Conservation (phyloP, 2,113 vertebrate genomes). For the Alosa alosa region DNA sequence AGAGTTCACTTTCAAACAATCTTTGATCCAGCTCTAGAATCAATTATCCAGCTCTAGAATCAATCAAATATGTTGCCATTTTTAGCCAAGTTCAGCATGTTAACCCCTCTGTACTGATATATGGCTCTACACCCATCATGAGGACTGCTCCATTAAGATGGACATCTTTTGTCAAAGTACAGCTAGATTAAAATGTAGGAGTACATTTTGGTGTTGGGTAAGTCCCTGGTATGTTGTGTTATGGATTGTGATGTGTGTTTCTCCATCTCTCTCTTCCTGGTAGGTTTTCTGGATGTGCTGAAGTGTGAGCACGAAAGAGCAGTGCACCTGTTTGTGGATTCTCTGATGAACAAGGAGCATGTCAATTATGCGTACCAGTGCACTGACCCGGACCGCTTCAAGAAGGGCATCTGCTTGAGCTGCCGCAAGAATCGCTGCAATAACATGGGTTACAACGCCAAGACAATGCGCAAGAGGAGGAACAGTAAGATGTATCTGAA, state of each 20-base stretch:
- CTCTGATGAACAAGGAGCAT: slow-evolving; percentile 87
- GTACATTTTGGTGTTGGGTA: neutral
- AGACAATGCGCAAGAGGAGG: slow-evolving; percentile 78
- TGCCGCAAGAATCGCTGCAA: slow-evolving; percentile 96
- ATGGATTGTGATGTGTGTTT: neutral
- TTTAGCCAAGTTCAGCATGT: too few species aligned
- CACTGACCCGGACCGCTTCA: slow-evolving; percentile 84
- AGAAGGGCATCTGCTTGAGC: slow-evolving; percentile 95
- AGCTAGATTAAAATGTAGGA: neutral
- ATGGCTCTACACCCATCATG: neutral
- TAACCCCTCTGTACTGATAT: neutral
- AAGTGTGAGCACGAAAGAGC: slow-evolving; percentile 92
- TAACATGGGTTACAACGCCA: slow-evolving; percentile 87
- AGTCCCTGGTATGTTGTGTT: neutral
- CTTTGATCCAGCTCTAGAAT: too few species aligned
- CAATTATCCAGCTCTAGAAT: neutral
- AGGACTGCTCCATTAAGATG: neutral
- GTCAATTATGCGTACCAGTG: slow-evolving; percentile 92
- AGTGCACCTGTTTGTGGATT: slow-evolving; percentile 92
- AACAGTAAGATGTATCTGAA: slow-evolving; percentile 97
- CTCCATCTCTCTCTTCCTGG: neutral
- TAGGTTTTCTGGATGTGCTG: slow-evolving; percentile 84
- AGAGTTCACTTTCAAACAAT: neutral
- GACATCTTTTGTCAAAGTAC: too few species aligned
- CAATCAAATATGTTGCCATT: neutral